Percentiles rank a stretch among this genome's conserved stretches.
These are phyloP conservation scores for Coracias cyanogaster DNA, from an alignment of 2,797 vertebrate genomes.

Conservation along the genomic window DNA sequence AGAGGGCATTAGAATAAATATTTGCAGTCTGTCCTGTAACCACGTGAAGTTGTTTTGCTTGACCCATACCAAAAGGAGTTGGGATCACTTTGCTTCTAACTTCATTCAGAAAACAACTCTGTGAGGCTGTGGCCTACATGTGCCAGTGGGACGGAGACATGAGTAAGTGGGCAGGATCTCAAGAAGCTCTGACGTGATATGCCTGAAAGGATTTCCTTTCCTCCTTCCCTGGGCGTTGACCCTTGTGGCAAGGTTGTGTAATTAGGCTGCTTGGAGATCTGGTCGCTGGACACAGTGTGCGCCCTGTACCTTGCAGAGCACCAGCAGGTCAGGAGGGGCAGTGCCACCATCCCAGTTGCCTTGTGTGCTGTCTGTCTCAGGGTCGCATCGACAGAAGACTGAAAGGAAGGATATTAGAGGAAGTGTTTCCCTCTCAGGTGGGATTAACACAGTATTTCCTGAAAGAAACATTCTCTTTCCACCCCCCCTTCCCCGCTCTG, in stretches of 20 bases:
- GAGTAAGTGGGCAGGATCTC: neutral
- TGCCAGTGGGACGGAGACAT: neutral
- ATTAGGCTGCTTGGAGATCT: neutral
- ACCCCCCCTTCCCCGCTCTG: neutral
- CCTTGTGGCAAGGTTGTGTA: neutral
- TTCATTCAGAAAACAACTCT: neutral
- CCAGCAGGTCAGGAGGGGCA: neutral
- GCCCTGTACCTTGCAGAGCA: neutral
- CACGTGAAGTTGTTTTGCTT: neutral
- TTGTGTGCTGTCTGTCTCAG: neutral
- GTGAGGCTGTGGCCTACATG: neutral
- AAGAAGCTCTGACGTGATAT: neutral
- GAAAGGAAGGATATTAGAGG: neutral
- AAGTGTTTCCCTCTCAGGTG: neutral
- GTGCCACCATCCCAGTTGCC: neutral
- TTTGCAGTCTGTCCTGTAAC: neutral
- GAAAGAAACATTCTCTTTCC: neutral
- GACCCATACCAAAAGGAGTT: neutral
- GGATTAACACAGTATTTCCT: neutral
- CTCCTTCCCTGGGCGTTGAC: neutral
- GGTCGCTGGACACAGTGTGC: fast-evolving
- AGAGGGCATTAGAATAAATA: neutral
- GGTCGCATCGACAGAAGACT: neutral
- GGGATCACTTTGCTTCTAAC: neutral
- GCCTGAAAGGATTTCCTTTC: neutral